These are phyloP conservation scores for Dione juno DNA, from an alignment of 2,888 invertebrate genomes.

Conservation along the genomic window DNA sequence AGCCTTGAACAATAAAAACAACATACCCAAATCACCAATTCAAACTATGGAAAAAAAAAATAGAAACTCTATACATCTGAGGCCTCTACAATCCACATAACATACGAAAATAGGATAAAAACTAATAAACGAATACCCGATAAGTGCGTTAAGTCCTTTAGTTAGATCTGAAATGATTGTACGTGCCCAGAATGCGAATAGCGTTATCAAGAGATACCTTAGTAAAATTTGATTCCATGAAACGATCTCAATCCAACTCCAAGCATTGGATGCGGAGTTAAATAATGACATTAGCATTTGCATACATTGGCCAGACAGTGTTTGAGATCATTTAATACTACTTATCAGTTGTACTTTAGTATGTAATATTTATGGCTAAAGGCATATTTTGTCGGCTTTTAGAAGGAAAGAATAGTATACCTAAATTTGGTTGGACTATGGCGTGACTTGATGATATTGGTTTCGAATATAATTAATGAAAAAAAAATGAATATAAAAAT, in stretches of 20 bases:
- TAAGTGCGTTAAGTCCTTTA: conserved; percentile 44
- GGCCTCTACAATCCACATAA: conserved; percentile 20
- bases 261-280: background rate
- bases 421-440: too few relatives aligned
- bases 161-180: conserved; percentile 43
- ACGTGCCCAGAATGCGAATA: conserved; percentile 47
- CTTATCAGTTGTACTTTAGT: too few relatives aligned
- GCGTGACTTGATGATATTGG: too few relatives aligned
- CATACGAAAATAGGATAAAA: conserved; percentile 34
- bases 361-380: too few relatives aligned
- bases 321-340: too few relatives aligned
- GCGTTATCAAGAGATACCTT: conserved; percentile 45
- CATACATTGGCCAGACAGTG: too few relatives aligned
- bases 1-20: background rate
- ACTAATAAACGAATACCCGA: conserved; percentile 42
- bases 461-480: too few relatives aligned
- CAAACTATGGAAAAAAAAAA: conserved; percentile 14
- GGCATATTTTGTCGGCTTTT: too few relatives aligned
- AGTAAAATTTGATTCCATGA: conserved; percentile 47
- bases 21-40: background rate
- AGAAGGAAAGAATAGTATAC: too few relatives aligned
- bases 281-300: too few relatives aligned
- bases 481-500: too few relatives aligned
- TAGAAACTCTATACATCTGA: conserved; percentile 36
- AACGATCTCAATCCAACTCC: conserved; percentile 35